Base-by-base conservation (phyloP, 2,797 vertebrate species). In the Borostomias antarcticus region DNA sequence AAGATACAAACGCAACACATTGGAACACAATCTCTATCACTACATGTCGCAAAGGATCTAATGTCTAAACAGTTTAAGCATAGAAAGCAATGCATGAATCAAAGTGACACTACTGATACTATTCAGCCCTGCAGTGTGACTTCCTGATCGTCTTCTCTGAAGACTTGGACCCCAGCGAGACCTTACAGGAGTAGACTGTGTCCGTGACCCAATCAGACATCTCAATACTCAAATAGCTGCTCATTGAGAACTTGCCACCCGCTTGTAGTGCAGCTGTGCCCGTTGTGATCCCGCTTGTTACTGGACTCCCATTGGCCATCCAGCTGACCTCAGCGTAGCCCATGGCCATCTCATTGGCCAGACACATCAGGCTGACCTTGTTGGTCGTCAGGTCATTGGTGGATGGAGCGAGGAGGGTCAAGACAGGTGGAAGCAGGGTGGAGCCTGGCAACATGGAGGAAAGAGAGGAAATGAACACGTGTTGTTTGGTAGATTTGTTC, bases 341-440 rank as follows among this genome's bases (percentile, higher is more conserved):
- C n/a, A 5, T 57, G 62, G 82, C 72, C 77, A 80, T 63, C 33
- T 81, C 53, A 77, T 64, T 80, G 69, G 80, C 73, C 78, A 82
- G 75, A 72, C 86, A 89, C 59, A 87, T 59, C 62, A 92, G 73
- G 77, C 85, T 75, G 25, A 35, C 71, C 53, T 62, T 74, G 1
- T 59, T 67, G 2, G 70, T 37, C 58, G 62, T 57, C 50, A 88
- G 82, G 68, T 89, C 85, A 77, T 79, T 73, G 17, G 54, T 79
- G 85, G 82, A 85, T 0, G 86, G 83, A 86, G 86, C 83, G 62
- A 87, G 83, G 74, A 90, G 51, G 6, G 78, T 89, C 71, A 90
- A 69, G 66, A 86, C 77, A 66, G 83, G 84, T 63, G 75, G 62
- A 75, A 68, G 0, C 59, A 86, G 56, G 25, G 64, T 79, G 69